These are phyloP conservation scores for Euproctis similis DNA, from an alignment of 2,888 invertebrate species.

Conservation along the genomic window DNA sequence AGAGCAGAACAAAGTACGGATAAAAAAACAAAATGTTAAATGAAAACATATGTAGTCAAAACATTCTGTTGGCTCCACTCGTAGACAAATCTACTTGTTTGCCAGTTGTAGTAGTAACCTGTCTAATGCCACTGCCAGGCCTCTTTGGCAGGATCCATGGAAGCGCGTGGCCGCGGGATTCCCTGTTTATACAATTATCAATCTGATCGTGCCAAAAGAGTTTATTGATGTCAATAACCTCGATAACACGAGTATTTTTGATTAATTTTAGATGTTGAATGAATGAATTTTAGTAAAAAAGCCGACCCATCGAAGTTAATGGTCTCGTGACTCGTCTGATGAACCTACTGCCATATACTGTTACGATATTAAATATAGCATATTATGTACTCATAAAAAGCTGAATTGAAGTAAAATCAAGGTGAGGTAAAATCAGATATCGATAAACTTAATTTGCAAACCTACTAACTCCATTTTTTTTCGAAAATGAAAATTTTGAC, in stretches of 20 bases:
- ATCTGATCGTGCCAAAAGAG: constrained; percentile 24
- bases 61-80: constrained; percentile 42
- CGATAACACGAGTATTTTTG: constrained; percentile 1
- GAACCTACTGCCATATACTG: too few relatives aligned
- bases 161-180: constrained; percentile 33
- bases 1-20: too few relatives aligned
- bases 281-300: too few relatives aligned
- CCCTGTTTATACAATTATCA: constrained; percentile 27
- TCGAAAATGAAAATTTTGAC: too few relatives aligned
- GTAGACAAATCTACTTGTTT: constrained; percentile 35
- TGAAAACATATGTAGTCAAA: constrained; percentile 48
- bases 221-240: constrained; percentile 24
- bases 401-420: too few relatives aligned
- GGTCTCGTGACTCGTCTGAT: too few relatives aligned
- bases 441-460: too few relatives aligned
- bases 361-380: too few relatives aligned
- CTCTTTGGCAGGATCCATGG: constrained; percentile 36
- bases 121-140: constrained; percentile 16
- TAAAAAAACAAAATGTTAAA: constrained; percentile 8
- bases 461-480: too few relatives aligned
- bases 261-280: constrained; percentile 1
- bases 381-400: too few relatives aligned
- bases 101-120: constrained; percentile 56
- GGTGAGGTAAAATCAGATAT: too few relatives aligned
- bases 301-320: too few relatives aligned